Conservation (phyloP, 2,113 vertebrate genomes). For the Microcebus jonahi region DNA sequence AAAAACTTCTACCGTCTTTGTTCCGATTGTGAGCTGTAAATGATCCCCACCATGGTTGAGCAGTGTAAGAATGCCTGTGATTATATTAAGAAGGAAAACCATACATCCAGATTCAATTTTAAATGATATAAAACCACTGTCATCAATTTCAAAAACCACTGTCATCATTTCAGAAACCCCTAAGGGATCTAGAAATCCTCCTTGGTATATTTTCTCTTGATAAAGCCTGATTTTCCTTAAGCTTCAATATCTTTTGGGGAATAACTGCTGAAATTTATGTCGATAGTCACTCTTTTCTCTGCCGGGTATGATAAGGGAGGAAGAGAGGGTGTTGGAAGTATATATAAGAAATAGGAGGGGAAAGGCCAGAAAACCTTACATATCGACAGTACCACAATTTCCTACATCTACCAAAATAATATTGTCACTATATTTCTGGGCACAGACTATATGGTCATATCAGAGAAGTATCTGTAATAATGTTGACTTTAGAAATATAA, state of each 20-base stretch:
- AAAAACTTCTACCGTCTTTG: neutral
- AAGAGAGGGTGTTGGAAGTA: neutral
- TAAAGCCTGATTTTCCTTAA: slow-evolving; percentile 29
- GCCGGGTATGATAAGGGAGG: neutral
- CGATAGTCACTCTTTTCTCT: neutral
- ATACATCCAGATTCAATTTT: neutral
- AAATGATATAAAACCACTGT: neutral
- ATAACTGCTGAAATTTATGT: neutral
- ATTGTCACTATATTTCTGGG: neutral
- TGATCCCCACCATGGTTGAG: neutral
- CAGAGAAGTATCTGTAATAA: slow-evolving; percentile 11
- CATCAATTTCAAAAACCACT: neutral
- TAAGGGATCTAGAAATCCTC: neutral
- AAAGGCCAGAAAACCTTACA: neutral
- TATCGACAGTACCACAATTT: slow-evolving; percentile 2
- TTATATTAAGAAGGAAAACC: neutral
- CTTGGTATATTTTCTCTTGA: neutral
- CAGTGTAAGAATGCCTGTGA: neutral
- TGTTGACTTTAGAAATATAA: neutral
- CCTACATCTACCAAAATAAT: slow-evolving; percentile 28
- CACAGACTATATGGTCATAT: neutral
- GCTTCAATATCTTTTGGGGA: neutral
- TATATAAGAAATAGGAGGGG: slow-evolving; percentile 43
- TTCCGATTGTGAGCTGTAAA: neutral
- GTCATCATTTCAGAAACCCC: neutral